Evolutionary conservation across 2,888 invertebrate genomes (phyloP), one percentile per base, ranked within the genome.

Genomic region (Chrysotoxum bicinctum): DNA sequence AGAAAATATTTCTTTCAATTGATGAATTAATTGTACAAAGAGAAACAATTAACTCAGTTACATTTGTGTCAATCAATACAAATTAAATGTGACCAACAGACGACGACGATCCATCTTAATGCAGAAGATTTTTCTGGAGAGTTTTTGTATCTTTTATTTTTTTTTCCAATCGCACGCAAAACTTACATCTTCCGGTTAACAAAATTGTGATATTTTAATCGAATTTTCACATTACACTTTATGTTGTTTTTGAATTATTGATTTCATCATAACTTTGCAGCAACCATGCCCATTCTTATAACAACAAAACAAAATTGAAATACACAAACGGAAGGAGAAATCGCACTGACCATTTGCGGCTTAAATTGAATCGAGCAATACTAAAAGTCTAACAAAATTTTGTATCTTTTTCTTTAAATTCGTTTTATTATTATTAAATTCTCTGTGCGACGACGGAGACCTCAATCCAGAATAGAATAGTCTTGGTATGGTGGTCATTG

Each of bases 391-490:
- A 48, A 30, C 48, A 66, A 35, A 32, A 45, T 64, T 52, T 48
- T 54, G 8, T 81, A 62, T 52, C 23, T 37, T 50, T 58, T 23
- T 50, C 16, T 62, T 43, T 43, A 30, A 26, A 16, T 26, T 48
- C 50, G 9, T 58, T 52, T 50, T 40, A 16, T 72, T 72, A 30
- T 58, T 64, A 50, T 50, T 45, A 40, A 43, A 56, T 32, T 54
- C 69, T 64, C 35, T 70, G 66, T 79, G 70, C 79, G 45, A 74
- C 79, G 45, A 74, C 70, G 74, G 58, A 83, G 84, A 79, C 84
- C 84, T 75, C 84, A 84, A 85, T 85, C 73, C 73, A 73, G 80
- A 81, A 85, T 85, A 73, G 85, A 85, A 81, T 50, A 23, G 48
- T 1, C 74, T 79, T 79, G 66, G 84, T 81, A n/a, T n/a, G 54